phyloP scores from a whole-genome alignment of 1,140 invertebrate species.

The Ectropis grisescens region DNA sequence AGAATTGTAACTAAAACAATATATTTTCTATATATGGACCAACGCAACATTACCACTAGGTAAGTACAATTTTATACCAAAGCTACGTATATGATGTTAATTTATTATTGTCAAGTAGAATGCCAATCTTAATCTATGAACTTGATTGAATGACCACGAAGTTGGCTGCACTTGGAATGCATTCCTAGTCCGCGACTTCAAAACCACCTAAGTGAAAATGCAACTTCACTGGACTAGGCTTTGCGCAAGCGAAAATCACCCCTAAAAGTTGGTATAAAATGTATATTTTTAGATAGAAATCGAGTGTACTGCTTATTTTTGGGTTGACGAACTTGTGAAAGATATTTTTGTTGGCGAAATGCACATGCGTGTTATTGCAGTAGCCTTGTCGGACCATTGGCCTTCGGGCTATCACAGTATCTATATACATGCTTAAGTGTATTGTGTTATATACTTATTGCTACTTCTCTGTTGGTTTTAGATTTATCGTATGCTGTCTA shows the following conservation, averaged over 20 bases:
- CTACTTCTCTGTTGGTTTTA: no score
- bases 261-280: conserved; percentile 14
- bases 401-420: conserved; percentile 20
- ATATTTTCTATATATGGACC: conserved; percentile 44
- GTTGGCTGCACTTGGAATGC: conserved; percentile 29
- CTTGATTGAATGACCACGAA: conserved; percentile 53
- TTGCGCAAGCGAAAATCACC: conserved; percentile 19
- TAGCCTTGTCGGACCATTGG: conserved; percentile 18
- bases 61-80: conserved; percentile 18
- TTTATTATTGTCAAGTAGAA: conserved; percentile 21
- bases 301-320: conserved; percentile 20
- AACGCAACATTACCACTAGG: conserved; percentile 31
- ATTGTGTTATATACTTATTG: no score
- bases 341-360: conserved; percentile 22
- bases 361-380: conserved; percentile 21
- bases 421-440: conserved; percentile 10
- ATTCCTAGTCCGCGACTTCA: conserved; percentile 46
- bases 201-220: conserved; percentile 21
- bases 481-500: no score
- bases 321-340: conserved; percentile 33
- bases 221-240: conserved; percentile 17
- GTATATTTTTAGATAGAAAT: conserved; percentile 19
- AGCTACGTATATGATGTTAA: not conserved
- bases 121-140: conserved; percentile 66
- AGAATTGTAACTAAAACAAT: conserved; percentile 7